Percentiles rank a stretch among this genome's conserved stretches.
Conservation (phyloP, 2,888 invertebrate genomes). For the Perithous albicinctus region DNA sequence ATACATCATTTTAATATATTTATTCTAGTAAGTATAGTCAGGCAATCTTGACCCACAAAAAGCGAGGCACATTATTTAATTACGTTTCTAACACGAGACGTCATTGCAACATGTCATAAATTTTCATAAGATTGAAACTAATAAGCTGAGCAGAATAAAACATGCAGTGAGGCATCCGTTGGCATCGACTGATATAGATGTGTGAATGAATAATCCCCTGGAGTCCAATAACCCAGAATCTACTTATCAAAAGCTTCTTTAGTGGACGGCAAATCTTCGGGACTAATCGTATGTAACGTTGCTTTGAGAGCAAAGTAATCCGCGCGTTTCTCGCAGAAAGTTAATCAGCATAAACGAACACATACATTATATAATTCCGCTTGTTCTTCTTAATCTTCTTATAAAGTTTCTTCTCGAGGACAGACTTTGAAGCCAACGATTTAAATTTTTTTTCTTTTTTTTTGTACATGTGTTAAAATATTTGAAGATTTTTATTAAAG, state of each 20-base stretch:
- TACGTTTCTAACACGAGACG: neutral
- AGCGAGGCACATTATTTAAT: neutral
- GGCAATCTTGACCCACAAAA: slow-evolving; percentile 13
- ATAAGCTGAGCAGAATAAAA: slow-evolving; percentile 3
- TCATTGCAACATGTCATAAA: neutral
- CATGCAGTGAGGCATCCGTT: slow-evolving; percentile 10
- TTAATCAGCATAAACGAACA: neutral
- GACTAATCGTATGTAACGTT: neutral
- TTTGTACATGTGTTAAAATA: neutral
- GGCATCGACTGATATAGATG: neutral
- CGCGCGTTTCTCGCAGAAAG: neutral
- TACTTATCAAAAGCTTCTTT: slow-evolving; percentile 35
- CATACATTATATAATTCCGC: neutral
- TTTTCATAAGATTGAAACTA: neutral
- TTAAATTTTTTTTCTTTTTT: neutral
- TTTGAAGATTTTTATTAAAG: neutral
- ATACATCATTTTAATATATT: neutral
- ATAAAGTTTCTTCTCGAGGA: neutral
- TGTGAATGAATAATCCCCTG: slow-evolving; percentile 21
- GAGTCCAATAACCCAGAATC: slow-evolving; percentile 41
- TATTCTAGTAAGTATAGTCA: neutral
- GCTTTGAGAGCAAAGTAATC: slow-evolving; percentile 8
- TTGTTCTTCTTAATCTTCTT: neutral
- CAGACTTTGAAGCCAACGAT: neutral
- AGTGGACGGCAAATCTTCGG: neutral